Evolutionary conservation across 2,888 invertebrate species (phyloP), one percentile per base, ranked within the genome.

Genomic region (Cacoxenus indagator): DNA sequence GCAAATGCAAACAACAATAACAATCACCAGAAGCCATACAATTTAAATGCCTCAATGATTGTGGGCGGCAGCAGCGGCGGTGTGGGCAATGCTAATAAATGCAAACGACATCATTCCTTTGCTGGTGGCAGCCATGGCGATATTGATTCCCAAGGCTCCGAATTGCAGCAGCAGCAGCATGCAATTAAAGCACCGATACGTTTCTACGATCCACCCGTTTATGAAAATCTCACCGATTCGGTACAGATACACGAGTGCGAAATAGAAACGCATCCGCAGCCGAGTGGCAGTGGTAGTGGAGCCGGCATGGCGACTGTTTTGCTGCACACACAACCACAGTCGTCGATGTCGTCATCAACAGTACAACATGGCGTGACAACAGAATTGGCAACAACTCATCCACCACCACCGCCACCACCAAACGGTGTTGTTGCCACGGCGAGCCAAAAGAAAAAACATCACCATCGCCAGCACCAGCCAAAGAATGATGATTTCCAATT

Each of bases 201-300:
- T 75, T 84, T 85, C 76, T 87, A 85, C 72, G 88, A 88, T 78
- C 87, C 87, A 71, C 88, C 88, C 68, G 84, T 89, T 70, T 92
- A 92, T 84, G 91, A 93, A 85, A 92, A 92, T 82, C 86, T 92
- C 67, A 92, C 91, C 54, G 92, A 92, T 83, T 92, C 92, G 17
- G 92, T 92, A 73, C 92, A 92, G 87, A 90, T 92, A 29, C 91
- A 90, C 71, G 92, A 92, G 85, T 84, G 82, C 69, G 78, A 78
- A 65, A 81, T 83, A 70, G 78, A 81, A 67, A 72, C 75, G 66
- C 70, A 74, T 76, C 81, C 76, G 76, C 65, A 70, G 64, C 72
- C 78, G 67, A 76, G 76, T 67, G 69, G 71, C 48, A 68, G 71
- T 66, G 70, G 68, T 74, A 73, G 75, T 79, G n/a, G 14, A 51